Conservation (phyloP, 2,113 vertebrate genomes). For the Fulmarus glacialis region DNA sequence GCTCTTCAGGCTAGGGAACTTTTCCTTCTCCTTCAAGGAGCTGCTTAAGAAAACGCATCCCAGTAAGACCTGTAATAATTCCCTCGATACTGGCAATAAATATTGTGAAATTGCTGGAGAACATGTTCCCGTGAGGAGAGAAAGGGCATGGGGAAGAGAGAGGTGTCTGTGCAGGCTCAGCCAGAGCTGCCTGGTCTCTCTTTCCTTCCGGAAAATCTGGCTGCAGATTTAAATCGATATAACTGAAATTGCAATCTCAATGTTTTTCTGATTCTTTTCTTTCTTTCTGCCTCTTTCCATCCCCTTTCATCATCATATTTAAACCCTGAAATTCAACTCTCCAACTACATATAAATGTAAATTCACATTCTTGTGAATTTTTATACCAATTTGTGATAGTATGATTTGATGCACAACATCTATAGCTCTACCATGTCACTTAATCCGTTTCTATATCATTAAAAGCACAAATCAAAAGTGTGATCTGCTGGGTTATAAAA, state of each 20-base stretch:
- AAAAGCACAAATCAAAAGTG: neutral
- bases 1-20: neutral
- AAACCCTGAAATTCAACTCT: neutral
- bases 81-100: neutral
- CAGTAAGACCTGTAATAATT: neutral
- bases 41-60: neutral
- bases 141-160: neutral
- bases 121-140: neutral
- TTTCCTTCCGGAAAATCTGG: neutral
- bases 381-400: neutral
- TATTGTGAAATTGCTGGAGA: neutral
- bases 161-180: neutral
- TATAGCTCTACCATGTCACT: neutral
- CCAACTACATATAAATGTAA: neutral
- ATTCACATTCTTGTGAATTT: neutral
- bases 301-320: neutral
- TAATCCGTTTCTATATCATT: neutral
- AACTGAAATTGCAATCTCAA: neutral
- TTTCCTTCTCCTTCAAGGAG: neutral
- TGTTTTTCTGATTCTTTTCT: neutral
- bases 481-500: neutral
- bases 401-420: neutral
- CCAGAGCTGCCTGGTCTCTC: neutral
- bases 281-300: neutral
- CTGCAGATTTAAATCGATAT: neutral